Base-by-base conservation (phyloP, 2,797 vertebrate genomes). In the Menidia menidia region DNA sequence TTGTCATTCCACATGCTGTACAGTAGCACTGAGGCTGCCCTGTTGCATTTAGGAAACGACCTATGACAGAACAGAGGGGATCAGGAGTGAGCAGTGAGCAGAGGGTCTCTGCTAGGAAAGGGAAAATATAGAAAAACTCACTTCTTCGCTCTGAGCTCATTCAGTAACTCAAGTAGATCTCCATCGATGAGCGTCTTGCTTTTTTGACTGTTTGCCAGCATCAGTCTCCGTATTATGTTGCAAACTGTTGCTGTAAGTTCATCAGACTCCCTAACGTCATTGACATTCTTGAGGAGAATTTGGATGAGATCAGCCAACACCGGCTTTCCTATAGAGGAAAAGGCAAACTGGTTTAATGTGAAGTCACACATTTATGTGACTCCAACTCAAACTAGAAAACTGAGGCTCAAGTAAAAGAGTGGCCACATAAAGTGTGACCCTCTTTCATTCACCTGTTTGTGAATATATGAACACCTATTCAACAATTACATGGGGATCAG, bases 281-380 rank as follows among this genome's bases (percentile, higher is more conserved):
- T 19, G 2, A 51, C n/a, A 50, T 84, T 85, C 1, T 85, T 77
- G 48, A 89, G 81, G 58, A 98, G 85, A 63, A 96, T 84, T 30
- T 81, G 56, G 43, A 89, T 86, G 68, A 98, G 92, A n/a, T 94
- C 92, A 4, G 96, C 95, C 68, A 98, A 92, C 33, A 95, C 84
- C 64, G 95, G 92, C 79, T 94, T 94, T 30, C 93, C 95, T 96
- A 56, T 3, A 66, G 52, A 52, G 25, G 64, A 64, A 18, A 81
- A 0, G 69, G 31, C 30, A 9, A 31, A 33, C 53, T 12, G 45
- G 11, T 43, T 63, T 14, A 8, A 43, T 19, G 7, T 45, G 14
- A 25, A 30, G 18, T 10, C 4, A 45, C 15, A 33, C 31, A 33
- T 48, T 43, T 19, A 14, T n/a, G 42, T 6, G 44, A 3, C 30